Evolutionary conservation across 2,888 invertebrate genomes (phyloP).

Genomic region (Phengaris arion): DNA sequence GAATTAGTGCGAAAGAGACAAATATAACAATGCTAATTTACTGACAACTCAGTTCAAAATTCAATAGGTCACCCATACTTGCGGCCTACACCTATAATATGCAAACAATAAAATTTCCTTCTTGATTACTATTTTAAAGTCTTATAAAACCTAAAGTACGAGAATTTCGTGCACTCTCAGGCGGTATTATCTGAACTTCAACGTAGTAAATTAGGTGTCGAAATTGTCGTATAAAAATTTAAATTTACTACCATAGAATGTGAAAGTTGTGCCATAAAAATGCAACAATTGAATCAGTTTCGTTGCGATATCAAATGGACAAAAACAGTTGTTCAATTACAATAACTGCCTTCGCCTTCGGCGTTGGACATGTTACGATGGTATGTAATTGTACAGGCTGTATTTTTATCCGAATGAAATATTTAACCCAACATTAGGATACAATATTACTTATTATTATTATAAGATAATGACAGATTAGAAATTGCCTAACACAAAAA

Average conservation of each 20-base stretch:
- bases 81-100: background rate
- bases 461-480: too few relatives aligned
- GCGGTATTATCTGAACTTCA: background rate
- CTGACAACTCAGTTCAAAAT: constrained; percentile 1
- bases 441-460: too few relatives aligned
- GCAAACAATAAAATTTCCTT: background rate
- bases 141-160: background rate
- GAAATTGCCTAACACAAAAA: too few relatives aligned
- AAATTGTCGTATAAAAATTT: background rate
- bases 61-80: background rate
- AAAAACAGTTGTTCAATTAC: constrained; percentile 44
- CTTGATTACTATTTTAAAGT: background rate
- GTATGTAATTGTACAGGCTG: background rate
- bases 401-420: too few relatives aligned
- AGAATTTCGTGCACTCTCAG: background rate
- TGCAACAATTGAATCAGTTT: constrained; percentile 43
- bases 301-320: constrained; percentile 37
- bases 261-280: constrained; percentile 34
- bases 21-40: background rate
- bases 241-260: constrained; percentile 17
- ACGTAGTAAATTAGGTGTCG: background rate
- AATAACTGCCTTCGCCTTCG: constrained; percentile 37
- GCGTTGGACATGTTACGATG: constrained; percentile 7
- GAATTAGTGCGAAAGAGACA: background rate
- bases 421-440: too few relatives aligned